Conservation (phyloP, 2,888 invertebrate genomes). For the Argyra leucocephala region DNA sequence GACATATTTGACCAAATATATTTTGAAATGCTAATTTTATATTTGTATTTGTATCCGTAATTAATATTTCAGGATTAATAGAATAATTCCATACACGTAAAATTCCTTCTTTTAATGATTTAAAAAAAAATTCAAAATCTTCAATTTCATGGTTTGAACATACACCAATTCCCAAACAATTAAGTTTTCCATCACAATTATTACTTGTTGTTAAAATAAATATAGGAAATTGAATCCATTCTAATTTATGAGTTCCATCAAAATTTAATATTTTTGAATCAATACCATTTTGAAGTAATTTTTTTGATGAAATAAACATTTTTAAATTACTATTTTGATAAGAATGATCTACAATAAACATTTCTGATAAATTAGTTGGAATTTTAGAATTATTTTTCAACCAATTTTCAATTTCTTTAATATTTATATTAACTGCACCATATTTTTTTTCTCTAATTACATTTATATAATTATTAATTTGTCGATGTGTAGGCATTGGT, state of each 20-base stretch:
- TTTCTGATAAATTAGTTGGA: neutral
- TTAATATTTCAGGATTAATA: neutral
- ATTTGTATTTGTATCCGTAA: neutral
- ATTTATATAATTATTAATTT: neutral
- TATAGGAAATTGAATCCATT: neutral
- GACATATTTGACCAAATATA: neutral
- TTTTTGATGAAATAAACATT: neutral
- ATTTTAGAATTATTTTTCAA: neutral
- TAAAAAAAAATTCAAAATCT: slow-evolving; percentile 7
- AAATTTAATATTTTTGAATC: neutral
- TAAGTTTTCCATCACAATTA: neutral
- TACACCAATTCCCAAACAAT: neutral
- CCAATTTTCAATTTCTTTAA: neutral
- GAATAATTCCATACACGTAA: neutral
- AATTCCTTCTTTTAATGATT: neutral
- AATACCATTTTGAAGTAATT: slow-evolving; percentile 2
- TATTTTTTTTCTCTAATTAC: neutral
- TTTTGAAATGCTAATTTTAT: neutral
- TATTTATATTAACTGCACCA: neutral
- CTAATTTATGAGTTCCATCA: slow-evolving; percentile 8
- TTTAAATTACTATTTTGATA: neutral
- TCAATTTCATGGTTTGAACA: neutral
- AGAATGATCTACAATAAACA: neutral
- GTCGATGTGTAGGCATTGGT: neutral
- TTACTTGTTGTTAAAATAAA: neutral